Evolutionary conservation across 1,140 invertebrate genomes (phyloP), one percentile per base, ranked within the genome.

Genomic region (Neodiprion pinetum): DNA sequence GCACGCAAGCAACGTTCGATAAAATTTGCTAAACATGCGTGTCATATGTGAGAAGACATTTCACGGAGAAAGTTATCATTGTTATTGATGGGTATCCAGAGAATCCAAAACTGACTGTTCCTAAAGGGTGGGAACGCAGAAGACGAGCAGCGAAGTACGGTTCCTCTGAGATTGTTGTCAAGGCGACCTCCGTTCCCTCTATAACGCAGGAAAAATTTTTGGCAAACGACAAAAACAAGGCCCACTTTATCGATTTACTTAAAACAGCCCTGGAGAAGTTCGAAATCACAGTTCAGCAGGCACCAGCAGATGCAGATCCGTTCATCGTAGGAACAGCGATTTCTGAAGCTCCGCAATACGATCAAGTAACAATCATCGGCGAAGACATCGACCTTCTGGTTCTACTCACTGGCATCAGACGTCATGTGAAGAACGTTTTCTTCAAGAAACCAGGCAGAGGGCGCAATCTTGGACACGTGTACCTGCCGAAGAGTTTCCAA

Each of bases 311-410:
- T 72, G 74, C 76, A 0, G 74, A 77, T 72, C 23, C 48, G 14
- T 65, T 77, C n/a, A 77, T 77, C 28, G 53, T 77, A 14, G 40
- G 40, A 4, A 75, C 74, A 10, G 74, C 76, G 1, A 75, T 75
- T 77, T 73, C 82, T 80, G 49, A 11, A 9, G 17, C 17, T 21
- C 17, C 17, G 17, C 11, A 65, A 21, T 53, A 82, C 79, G 81
- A 80, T 47, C 79, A 79, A 80, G 75, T 79, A 48, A 75, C 82
- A 71, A 83, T 87, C 65, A 78, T 85, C 69, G 80, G 81, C 75
- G 79, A 86, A 83, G 84, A 87, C 78, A 83, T 85, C 66, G 84
- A 86, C 81, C 77, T 85, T 68, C 78, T 87, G n/a, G 80, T 86
- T 69, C 74, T 85, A 80, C 79, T 84, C 75, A 84, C 82, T 76